Base-by-base conservation (phyloP, 2,888 invertebrate species). In the Drosophila nigricruria region DNA sequence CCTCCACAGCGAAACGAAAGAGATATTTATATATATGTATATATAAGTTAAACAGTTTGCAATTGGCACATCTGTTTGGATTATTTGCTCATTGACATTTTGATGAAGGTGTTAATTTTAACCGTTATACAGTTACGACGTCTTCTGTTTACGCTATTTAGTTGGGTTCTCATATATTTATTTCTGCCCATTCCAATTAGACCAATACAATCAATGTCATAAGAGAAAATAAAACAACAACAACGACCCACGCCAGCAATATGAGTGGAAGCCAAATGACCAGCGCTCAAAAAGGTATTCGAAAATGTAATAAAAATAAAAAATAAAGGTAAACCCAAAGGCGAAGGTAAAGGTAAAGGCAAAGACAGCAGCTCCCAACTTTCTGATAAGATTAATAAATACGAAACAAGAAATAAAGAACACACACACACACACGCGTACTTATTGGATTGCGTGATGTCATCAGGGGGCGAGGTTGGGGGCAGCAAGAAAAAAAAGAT, bases 31-130 rank as follows among this genome's bases (percentile, higher is more conserved):
- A 36, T 54, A 72, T 40, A 62, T 27, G 25, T 32, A 43, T 42
- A 32, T 23, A 36, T 45, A 56, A 36, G 57, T 59, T 73, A 50
- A 67, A 49, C 64, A 61, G 50, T 52, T 43, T 67, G 76, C 63
- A 57, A 53, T 75, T 74, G 67, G 73, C 83, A 86, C 81, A 77
- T 83, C 60, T 65, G 66, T 62, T 71, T 49, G 56, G 30, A 36
- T 80, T 82, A 81, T 77, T 70, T 82, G 81, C 86, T 84, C 81
- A 83, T 88, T 86, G 86, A 88, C 88, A 88, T 88, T 88, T 88
- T 86, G 86, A 83, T 88, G 75, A 81, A 77, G 73, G 77, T 79
- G 82, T 72, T 77, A 69, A 78, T 72, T 77, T 79, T 67, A 72
- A 87, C 79, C 79, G 68, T 71, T 82, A 66, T 66, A 57, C 45